Percentiles rank a stretch among this genome's conserved stretches.
phyloP scores from a whole-genome alignment of 2,113 vertebrate species.

The Vulpes ferrilata region DNA sequence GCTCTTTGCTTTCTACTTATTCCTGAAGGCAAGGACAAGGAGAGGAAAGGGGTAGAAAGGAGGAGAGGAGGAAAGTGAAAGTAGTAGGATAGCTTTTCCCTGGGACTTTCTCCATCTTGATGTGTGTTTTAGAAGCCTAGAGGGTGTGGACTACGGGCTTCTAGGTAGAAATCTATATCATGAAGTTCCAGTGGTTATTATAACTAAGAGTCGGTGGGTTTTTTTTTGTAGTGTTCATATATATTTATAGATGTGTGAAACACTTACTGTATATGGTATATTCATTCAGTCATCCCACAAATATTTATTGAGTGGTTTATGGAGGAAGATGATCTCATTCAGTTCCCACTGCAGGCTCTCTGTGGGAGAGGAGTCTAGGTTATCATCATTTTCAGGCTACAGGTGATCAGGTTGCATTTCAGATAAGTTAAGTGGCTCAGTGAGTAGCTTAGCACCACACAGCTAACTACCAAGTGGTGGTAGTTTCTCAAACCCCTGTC shows the following conservation, averaged over 20 bases:
- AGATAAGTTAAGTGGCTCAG: background rate
- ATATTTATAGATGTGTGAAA: background rate
- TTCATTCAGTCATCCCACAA: background rate
- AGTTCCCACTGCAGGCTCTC: background rate
- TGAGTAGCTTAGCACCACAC: background rate
- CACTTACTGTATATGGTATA: background rate
- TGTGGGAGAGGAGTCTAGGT: conserved; percentile 10
- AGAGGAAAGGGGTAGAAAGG: background rate
- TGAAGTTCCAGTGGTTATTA: background rate
- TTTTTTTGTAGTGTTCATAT: background rate
- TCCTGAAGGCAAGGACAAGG: background rate
- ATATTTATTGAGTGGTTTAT: background rate
- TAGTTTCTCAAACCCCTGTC: background rate
- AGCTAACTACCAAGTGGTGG: background rate
- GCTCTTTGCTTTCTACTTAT: background rate
- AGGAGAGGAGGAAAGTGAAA: background rate
- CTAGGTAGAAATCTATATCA: background rate
- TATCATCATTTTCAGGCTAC: background rate
- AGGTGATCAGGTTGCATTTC: background rate
- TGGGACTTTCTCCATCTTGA: background rate
- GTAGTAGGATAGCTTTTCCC: background rate
- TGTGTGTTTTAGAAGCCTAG: background rate
- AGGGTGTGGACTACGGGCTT: background rate
- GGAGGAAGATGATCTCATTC: conserved; percentile 11
- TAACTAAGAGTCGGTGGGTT: background rate